Evolutionary conservation across 2,797 vertebrate species (phyloP).

Genomic region (Pangasius krempfi): DNA sequence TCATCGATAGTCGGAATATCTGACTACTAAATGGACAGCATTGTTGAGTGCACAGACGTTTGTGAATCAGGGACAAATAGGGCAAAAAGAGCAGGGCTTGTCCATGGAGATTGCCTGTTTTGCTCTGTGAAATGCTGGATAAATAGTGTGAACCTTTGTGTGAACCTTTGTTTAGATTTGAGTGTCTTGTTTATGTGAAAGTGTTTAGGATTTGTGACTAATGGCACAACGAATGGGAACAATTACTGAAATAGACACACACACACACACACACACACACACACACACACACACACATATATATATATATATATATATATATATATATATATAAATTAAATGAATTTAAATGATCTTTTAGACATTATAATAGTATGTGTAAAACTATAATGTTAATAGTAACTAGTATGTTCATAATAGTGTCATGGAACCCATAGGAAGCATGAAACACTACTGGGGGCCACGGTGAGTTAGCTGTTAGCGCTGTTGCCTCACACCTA

Average conservation of each 20-base stretch:
- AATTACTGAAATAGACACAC: background rate
- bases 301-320: too few relatives aligned
- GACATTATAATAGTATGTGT: background rate
- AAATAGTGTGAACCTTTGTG: background rate
- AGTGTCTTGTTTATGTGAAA: constrained; percentile 18
- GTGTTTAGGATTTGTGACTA: constrained; percentile 26
- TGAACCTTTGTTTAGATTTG: background rate
- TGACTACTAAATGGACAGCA: constrained; percentile 7
- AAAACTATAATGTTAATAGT: background rate
- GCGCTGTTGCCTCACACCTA: too few relatives aligned
- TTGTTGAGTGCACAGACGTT: constrained; percentile 15
- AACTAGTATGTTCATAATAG: background rate
- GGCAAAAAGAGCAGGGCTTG: constrained; percentile 4
- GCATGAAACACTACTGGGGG: background rate
- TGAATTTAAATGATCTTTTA: background rate
- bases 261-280: background rate
- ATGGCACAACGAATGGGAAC: constrained; percentile 14
- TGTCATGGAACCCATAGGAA: background rate
- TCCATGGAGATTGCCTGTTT: background rate
- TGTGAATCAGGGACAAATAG: constrained; percentile 15
- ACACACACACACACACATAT: background rate
- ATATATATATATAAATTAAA: too few relatives aligned
- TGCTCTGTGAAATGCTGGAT: constrained; percentile 21
- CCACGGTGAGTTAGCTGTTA: too few relatives aligned
- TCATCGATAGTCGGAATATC: constrained; percentile 19